These are phyloP conservation scores for Pachypanchax playfairii DNA, from an alignment of 2,113 vertebrate genomes.

Conservation along the genomic window DNA sequence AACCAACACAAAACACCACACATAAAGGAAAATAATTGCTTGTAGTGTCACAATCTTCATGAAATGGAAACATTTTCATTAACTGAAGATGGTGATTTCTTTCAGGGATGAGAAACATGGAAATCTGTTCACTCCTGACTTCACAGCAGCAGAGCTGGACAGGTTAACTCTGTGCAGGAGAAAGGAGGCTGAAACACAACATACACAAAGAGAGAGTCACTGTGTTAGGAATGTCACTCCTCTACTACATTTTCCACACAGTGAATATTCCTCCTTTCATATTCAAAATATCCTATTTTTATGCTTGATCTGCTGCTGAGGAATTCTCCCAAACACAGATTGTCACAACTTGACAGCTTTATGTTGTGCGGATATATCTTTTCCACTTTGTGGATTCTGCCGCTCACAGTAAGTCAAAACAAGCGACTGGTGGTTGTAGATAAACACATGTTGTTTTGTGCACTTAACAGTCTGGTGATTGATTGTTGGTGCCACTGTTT, in stretches of 20 bases:
- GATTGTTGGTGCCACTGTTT: conserved; percentile 1
- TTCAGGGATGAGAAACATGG: neutral
- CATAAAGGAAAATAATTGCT: no score
- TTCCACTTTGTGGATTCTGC: conserved; percentile 30
- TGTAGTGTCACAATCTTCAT: no score
- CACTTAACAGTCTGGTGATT: conserved; percentile 3
- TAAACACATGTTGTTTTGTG: neutral
- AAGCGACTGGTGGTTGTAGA: neutral
- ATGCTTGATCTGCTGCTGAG: neutral
- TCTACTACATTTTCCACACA: neutral
- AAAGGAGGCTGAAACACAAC: neutral
- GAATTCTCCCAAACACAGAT: neutral
- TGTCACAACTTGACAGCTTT: conserved; percentile 30
- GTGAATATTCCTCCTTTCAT: neutral
- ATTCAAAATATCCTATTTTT: neutral
- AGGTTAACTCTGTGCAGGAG: neutral
- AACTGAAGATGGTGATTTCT: neutral
- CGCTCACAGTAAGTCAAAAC: conserved; percentile 30
- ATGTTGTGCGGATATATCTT: conserved; percentile 17
- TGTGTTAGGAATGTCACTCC: neutral
- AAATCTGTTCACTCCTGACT: neutral
- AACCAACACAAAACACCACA: no score
- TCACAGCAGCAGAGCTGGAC: neutral
- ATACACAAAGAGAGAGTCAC: neutral
- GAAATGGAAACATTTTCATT: neutral